Evolutionary conservation across 2,113 vertebrate genomes (phyloP).

Genomic region (Eurypyga helias): DNA sequence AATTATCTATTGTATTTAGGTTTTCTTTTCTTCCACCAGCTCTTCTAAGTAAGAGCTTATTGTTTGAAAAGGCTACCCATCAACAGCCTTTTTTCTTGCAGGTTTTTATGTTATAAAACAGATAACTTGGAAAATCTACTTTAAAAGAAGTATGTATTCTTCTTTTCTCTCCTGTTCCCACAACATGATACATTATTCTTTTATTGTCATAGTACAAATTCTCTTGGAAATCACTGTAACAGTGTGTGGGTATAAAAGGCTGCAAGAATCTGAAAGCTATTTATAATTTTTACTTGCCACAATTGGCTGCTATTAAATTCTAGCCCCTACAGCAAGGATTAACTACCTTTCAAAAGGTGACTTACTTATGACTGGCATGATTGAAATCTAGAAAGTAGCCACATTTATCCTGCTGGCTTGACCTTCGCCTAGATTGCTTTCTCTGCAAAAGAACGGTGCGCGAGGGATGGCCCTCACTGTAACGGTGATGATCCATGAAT

Average conservation of each 20-base stretch:
- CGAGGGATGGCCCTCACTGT: neutral
- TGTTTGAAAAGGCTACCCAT: neutral
- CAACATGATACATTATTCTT: neutral
- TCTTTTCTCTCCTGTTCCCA: neutral
- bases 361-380: slow-evolving; percentile 53
- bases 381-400: slow-evolving; percentile 52
- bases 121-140: neutral
- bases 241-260: slow-evolving; percentile 10
- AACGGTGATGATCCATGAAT: neutral
- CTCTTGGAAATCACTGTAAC: slow-evolving; percentile 38
- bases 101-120: neutral
- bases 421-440: slow-evolving; percentile 60
- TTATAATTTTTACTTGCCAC: slow-evolving; percentile 69
- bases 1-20: neutral
- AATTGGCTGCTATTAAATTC: slow-evolving; percentile 57
- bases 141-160: neutral
- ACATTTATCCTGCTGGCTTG: slow-evolving; percentile 63
- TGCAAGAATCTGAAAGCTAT: slow-evolving; percentile 54
- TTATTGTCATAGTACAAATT: slow-evolving; percentile 38
- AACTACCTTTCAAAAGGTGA: slow-evolving; percentile 53
- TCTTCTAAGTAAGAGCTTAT: neutral
- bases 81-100: neutral
- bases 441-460: neutral
- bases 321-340: slow-evolving; percentile 50
- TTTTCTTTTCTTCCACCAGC: neutral